Conservation (phyloP, 2,888 invertebrate species). For the Tridacna crocea region DNA sequence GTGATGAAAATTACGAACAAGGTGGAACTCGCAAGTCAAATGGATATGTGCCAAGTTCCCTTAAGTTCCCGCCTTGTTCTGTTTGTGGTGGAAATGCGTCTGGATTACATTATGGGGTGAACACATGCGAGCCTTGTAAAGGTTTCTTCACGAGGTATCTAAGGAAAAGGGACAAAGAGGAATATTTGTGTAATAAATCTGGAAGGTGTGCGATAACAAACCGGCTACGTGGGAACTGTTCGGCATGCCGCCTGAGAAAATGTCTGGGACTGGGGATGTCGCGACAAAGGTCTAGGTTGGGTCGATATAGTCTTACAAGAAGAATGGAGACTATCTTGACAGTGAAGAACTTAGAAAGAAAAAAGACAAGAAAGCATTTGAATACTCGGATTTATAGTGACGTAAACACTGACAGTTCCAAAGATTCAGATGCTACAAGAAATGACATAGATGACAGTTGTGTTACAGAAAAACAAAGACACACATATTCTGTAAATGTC, state of each 20-base stretch:
- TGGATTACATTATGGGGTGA: constrained; percentile 58
- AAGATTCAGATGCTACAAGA: not conserved
- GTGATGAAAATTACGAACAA: not conserved
- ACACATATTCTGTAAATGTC: not conserved
- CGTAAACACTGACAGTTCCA: not conserved
- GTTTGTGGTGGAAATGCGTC: constrained; percentile 56
- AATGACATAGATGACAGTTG: not conserved
- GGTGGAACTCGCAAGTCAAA: not conserved
- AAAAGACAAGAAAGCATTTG: constrained; percentile 18
- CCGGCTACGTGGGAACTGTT: constrained; percentile 51
- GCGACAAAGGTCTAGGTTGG: constrained; percentile 49
- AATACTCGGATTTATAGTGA: not conserved
- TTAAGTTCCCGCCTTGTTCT: constrained; percentile 58
- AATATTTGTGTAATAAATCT: constrained; percentile 45
- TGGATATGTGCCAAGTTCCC: not conserved
- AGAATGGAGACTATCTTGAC: constrained; percentile 54
- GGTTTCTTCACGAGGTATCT: constrained; percentile 58
- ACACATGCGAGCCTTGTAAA: constrained; percentile 61
- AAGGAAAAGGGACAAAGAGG: constrained; percentile 34
- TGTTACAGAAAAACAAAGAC: not conserved
- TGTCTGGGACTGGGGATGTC: constrained; percentile 56
- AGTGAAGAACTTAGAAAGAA: constrained; percentile 39
- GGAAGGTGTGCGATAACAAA: constrained; percentile 49
- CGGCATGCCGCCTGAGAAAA: constrained; percentile 50
- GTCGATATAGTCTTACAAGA: constrained; percentile 51